These are phyloP conservation scores for Syngnathus scovelli DNA, from an alignment of 2,113 vertebrate genomes.

Conservation along the genomic window DNA sequence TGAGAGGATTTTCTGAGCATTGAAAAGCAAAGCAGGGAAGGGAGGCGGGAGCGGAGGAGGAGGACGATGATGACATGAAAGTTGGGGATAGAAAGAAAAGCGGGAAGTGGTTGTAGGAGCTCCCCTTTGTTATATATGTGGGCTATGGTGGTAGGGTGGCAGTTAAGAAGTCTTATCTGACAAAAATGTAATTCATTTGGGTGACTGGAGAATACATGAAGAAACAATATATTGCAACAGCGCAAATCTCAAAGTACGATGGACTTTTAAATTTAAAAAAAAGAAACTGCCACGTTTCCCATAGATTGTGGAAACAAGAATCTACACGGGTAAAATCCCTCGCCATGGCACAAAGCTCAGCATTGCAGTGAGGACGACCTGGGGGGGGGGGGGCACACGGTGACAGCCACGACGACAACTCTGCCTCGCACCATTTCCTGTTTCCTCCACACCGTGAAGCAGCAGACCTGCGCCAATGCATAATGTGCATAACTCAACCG, in stretches of 20 bases:
- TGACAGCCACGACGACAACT: constrained; percentile 23
- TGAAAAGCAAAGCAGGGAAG: constrained; percentile 40
- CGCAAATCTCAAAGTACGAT: background rate
- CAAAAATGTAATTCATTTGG: too few species aligned
- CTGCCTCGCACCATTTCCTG: constrained; percentile 14
- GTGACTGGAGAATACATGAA: background rate
- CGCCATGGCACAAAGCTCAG: constrained; percentile 37
- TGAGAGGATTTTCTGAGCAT: constrained; percentile 52
- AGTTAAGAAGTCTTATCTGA: too few species aligned
- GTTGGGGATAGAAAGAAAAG: constrained; percentile 23
- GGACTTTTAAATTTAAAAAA: background rate
- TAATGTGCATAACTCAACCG: constrained; percentile 43
- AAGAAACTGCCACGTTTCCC: too few species aligned
- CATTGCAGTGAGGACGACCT: constrained; percentile 38
- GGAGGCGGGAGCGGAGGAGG: constrained; percentile 28
- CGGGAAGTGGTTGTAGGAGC: constrained; percentile 18
- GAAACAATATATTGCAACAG: background rate
- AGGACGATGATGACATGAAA: constrained; percentile 30
- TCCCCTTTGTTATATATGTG: background rate
- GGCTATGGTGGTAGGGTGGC: too few species aligned
- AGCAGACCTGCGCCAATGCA: constrained; percentile 30
- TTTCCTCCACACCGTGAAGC: background rate
- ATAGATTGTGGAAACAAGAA: background rate
- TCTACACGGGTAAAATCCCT: constrained; percentile 43
- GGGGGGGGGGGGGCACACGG: constrained; percentile 8